Evolutionary conservation across 2,113 vertebrate species (phyloP).

Genomic region (Alethe castanea): DNA sequence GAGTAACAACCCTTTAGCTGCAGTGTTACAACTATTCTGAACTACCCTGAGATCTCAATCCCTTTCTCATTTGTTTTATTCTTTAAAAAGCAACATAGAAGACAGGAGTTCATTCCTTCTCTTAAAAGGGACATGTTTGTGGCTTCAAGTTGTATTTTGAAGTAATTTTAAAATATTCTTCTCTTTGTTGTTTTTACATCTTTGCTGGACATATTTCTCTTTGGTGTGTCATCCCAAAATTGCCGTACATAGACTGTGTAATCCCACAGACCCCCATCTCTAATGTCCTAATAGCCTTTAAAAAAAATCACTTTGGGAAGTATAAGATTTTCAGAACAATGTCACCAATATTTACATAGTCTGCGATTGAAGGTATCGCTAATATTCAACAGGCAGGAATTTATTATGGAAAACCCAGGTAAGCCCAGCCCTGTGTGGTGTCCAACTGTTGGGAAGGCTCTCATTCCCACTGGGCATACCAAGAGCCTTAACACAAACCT

Average conservation of each 20-base stretch:
- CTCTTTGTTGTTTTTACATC: neutral
- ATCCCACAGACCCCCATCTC: neutral
- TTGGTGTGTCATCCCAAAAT: neutral
- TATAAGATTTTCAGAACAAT: neutral
- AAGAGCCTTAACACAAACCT: slow-evolving; percentile 34
- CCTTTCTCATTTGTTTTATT: neutral
- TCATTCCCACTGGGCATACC: neutral
- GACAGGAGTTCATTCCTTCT: neutral
- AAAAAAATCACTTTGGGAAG: neutral
- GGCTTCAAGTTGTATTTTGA: neutral
- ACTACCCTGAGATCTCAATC: neutral
- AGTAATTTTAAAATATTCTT: neutral
- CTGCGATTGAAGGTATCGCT: neutral
- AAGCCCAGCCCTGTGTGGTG: neutral
- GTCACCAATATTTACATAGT: neutral
- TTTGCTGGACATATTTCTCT: neutral
- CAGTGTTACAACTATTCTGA: neutral
- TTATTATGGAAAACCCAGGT: neutral
- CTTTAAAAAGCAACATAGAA: neutral
- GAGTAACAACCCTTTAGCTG: neutral
- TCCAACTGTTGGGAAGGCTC: neutral
- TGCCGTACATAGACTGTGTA: neutral
- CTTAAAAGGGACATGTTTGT: neutral
- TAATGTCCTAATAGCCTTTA: neutral
- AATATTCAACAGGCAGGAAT: neutral